Conservation (phyloP, 2,888 invertebrate species). For the Belgica antarctica region DNA sequence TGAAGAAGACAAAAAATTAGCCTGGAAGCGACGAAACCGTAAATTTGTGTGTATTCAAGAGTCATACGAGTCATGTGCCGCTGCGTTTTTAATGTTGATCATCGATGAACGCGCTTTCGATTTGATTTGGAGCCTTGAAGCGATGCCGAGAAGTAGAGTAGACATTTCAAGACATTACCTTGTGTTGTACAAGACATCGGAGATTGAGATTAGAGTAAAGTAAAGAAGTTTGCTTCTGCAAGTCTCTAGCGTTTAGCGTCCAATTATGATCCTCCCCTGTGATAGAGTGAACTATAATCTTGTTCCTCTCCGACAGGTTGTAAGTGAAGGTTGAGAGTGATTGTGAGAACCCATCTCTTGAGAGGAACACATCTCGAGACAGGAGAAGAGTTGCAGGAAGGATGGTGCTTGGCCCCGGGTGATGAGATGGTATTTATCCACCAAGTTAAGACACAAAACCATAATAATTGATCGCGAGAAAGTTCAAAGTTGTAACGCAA, state of each 20-base stretch:
- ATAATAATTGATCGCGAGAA: constrained; percentile 37
- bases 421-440: constrained; percentile 49
- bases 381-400: constrained; percentile 17
- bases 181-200: too few relatives aligned
- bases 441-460: constrained; percentile 45
- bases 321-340: constrained; percentile 38
- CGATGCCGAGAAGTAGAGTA: too few relatives aligned
- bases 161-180: too few relatives aligned
- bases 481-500: constrained; percentile 44
- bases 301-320: constrained; percentile 58
- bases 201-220: too few relatives aligned
- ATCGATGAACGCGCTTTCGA: too few relatives aligned
- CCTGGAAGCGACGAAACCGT: background rate
- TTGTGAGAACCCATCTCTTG: constrained; percentile 28
- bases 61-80: background rate
- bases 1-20: background rate
- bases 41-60: background rate
- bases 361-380: constrained; percentile 6
- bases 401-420: background rate
- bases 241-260: constrained; percentile 11
- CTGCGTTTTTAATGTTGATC: too few relatives aligned
- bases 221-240: too few relatives aligned
- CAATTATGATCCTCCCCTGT: constrained; percentile 51
- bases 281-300: constrained; percentile 56
- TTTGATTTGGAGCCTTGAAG: too few relatives aligned